Conservation (phyloP, 53 echinoderm and acorn worm species). For the Zoroaster sp. region DNA sequence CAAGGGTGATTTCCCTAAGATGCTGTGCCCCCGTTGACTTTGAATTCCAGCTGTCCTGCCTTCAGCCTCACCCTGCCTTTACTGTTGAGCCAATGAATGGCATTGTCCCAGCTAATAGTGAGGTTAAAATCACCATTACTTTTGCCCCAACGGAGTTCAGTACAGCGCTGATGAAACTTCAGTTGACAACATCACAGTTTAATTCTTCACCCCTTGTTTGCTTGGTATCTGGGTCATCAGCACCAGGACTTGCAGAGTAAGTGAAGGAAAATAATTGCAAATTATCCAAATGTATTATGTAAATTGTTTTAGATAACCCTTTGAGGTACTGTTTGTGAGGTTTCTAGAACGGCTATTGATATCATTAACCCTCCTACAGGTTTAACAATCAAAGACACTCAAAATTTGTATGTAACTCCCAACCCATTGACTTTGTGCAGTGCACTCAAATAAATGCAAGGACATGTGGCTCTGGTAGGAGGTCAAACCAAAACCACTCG, state of each 20-base stretch:
- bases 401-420: no score
- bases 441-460: no score
- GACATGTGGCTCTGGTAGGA: no score
- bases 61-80: slow-evolving; percentile 86
- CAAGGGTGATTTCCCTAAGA: slow-evolving; percentile 75
- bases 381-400: no score
- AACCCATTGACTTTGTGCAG: no score
- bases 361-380: no score
- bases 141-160: slow-evolving; percentile 93
- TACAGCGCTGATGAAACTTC: slow-evolving; percentile 93
- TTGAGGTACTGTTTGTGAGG: no score
- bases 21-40: slow-evolving; percentile 93
- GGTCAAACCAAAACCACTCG: no score
- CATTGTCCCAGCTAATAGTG: slow-evolving; percentile 80
- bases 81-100: slow-evolving; percentile 79
- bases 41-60: slow-evolving; percentile 84
- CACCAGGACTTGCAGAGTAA: slow-evolving; percentile 89
- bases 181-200: slow-evolving; percentile 91
- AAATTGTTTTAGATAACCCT: no score
- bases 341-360: no score
- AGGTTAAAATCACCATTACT: slow-evolving; percentile 72
- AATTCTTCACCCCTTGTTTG: slow-evolving; percentile 88
- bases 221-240: slow-evolving; percentile 73
- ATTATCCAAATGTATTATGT: no score
- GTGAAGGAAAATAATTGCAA: no score